A percentile compares a stretch with the other conserved stretches of the same genome.
Evolutionary conservation across 2,888 invertebrate genomes (phyloP).

Genomic region (Rhingia campestris): DNA sequence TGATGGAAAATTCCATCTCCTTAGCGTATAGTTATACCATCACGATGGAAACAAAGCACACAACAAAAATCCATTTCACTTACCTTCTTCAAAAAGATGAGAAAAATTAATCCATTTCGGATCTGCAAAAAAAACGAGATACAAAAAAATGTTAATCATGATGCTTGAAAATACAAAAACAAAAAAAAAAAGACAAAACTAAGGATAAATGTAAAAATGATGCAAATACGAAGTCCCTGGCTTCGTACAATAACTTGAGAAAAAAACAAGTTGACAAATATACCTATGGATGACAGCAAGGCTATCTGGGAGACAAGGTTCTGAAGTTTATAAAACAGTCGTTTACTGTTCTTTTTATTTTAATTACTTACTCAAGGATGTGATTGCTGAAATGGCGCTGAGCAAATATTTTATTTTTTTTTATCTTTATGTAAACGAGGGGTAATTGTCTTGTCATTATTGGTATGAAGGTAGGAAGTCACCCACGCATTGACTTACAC

Average conservation of each 20-base stretch:
- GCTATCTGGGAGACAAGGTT: neutral
- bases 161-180: neutral
- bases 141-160: constrained; percentile 16
- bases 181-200: neutral
- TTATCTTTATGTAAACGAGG: neutral
- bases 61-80: constrained; percentile 32
- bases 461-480: too few species aligned
- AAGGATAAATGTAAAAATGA: constrained; percentile 10
- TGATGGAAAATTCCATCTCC: neutral
- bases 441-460: too few species aligned
- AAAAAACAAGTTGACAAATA: neutral
- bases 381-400: neutral
- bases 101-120: constrained; percentile 57
- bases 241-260: constrained; percentile 10
- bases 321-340: neutral
- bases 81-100: constrained; percentile 55
- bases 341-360: neutral
- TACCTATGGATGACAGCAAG: neutral
- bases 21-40: neutral
- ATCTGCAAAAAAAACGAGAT: constrained; percentile 48
- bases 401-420: neutral
- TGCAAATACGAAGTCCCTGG: constrained; percentile 26
- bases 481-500: too few species aligned
- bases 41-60: neutral
- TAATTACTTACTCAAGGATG: constrained; percentile 9